Evolutionary conservation across 2,797 vertebrate genomes (phyloP), one percentile per base, ranked within the genome.

Genomic region (Telmatherina bonti): DNA sequence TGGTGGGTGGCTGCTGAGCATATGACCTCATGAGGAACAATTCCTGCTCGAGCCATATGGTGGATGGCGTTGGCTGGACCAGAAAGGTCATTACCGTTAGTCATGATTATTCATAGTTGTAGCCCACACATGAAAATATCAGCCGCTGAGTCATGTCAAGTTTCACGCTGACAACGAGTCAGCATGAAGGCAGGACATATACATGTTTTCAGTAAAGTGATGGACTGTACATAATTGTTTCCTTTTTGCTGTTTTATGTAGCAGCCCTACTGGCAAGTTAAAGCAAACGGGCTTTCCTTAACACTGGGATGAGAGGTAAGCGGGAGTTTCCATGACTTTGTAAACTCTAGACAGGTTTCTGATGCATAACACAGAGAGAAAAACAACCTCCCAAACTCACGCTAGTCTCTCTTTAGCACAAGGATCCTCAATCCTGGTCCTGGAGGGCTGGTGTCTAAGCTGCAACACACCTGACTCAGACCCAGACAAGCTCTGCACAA

Each of bases 31-130:
- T 63, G 53, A 45, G 63, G 64, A 86, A 76, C 71, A 82, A 76
- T 79, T 72, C 47, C 71, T 52, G 81, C 47, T 72, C 60, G 18
- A 63, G 66, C 66, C 9, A 30, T 47, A 59, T 27, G 55, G 52
- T 62, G 41, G 22, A 4, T 30, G 67, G 64, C 29, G 69, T 80
- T 73, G 83, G 78, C 55, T 62, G 70, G 71, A 82, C 33, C 55
- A 75, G 66, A 88, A 91, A 86, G 88, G 91, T 89, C 87, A 88
- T 73, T 70, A 60, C 78, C 22, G 58, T 91, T 91, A 87, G 86
- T 92, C 91, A 90, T 72, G 74, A 78, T 89, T 89, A 84, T 73
- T 90, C 89, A 88, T 52, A 65, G 73, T 78, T 66, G 9, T 62
- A 78, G 71, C 88, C 85, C 86, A 88, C 89, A 83, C 82, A 70